These are phyloP conservation scores for Phenacoccus solenopsis DNA, from an alignment of 1,140 invertebrate genomes.

Conservation along the genomic window DNA sequence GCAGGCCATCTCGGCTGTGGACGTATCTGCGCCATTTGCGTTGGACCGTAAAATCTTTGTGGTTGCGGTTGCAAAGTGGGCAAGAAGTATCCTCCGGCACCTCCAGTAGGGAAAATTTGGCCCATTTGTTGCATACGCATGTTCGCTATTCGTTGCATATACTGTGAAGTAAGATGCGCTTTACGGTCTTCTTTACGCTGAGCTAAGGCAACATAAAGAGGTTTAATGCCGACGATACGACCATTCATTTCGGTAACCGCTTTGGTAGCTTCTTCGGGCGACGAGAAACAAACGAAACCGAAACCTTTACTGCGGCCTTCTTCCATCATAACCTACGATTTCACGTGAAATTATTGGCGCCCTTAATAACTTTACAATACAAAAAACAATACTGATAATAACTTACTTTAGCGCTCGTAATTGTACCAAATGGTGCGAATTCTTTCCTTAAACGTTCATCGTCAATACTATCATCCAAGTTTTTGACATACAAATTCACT, in stretches of 20 bases:
- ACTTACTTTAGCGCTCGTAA: constrained; percentile 85
- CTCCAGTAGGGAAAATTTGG: constrained; percentile 76
- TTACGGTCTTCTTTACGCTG: constrained; percentile 98
- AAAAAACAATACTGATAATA: too few species aligned
- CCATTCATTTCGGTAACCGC: constrained; percentile 99
- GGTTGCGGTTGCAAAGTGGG: constrained; percentile 72
- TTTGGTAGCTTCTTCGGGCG: constrained; percentile 97
- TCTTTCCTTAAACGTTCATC: constrained; percentile 89
- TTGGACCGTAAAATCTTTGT: constrained; percentile 71
- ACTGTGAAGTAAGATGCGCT: constrained; percentile 91
- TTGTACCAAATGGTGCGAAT: constrained; percentile 88
- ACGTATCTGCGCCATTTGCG: constrained; percentile 70
- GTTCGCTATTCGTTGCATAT: constrained; percentile 92
- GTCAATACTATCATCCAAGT: constrained; percentile 94
- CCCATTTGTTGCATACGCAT: constrained; percentile 91
- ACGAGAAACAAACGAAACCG: constrained; percentile 98
- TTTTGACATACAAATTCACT: constrained; percentile 98
- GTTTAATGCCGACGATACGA: constrained; percentile 89
- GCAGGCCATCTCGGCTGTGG: constrained; percentile 77
- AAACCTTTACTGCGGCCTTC: constrained; percentile 92
- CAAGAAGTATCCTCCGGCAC: constrained; percentile 68
- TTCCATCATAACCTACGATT: constrained; percentile 71
- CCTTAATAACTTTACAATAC: too few species aligned
- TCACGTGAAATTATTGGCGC: too few species aligned
- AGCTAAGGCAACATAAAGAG: constrained; percentile 94